A percentile compares a stretch with the other conserved stretches of the same genome.
These are phyloP conservation scores for Apistogramma diplotaenia DNA, from an alignment of 2,113 vertebrate genomes.

Conservation along the genomic window DNA sequence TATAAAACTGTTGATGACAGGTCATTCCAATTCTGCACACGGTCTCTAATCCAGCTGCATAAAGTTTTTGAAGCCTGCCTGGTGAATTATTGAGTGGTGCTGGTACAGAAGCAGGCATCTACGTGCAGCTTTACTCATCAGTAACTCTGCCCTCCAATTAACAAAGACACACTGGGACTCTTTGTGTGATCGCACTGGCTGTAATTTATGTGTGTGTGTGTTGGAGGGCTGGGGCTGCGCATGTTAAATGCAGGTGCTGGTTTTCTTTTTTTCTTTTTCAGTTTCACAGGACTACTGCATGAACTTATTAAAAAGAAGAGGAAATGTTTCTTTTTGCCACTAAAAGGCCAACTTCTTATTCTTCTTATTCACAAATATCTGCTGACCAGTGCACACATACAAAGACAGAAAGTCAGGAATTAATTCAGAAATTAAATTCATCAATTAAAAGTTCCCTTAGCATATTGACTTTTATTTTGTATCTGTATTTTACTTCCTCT, in stretches of 20 bases:
- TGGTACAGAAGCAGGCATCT: neutral
- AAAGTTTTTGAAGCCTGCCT: neutral
- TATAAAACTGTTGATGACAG: neutral
- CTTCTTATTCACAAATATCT: neutral
- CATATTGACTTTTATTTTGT: neutral
- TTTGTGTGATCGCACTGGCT: slow-evolving; percentile 7
- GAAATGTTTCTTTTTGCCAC: neutral
- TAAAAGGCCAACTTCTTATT: no score
- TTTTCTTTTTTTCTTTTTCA: neutral
- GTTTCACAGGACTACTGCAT: neutral
- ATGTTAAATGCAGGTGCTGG: neutral
- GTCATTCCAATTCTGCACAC: neutral
- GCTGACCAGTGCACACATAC: neutral
- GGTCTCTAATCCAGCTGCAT: neutral
- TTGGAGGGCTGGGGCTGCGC: neutral
- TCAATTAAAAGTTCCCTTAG: neutral
- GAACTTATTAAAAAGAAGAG: neutral
- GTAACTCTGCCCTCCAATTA: slow-evolving; percentile 24
- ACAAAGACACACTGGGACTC: slow-evolving; percentile 28
- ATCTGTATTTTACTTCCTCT: fast-evolving
- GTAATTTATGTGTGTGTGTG: slow-evolving; percentile 4
- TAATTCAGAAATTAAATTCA: neutral
- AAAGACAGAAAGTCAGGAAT: neutral
- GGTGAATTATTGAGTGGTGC: neutral
- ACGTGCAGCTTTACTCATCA: slow-evolving; percentile 14